A percentile compares a stretch with the other conserved stretches of the same genome.
These are phyloP conservation scores for Tiliqua scincoides DNA, from an alignment of 2,113 vertebrate genomes.

Conservation along the genomic window DNA sequence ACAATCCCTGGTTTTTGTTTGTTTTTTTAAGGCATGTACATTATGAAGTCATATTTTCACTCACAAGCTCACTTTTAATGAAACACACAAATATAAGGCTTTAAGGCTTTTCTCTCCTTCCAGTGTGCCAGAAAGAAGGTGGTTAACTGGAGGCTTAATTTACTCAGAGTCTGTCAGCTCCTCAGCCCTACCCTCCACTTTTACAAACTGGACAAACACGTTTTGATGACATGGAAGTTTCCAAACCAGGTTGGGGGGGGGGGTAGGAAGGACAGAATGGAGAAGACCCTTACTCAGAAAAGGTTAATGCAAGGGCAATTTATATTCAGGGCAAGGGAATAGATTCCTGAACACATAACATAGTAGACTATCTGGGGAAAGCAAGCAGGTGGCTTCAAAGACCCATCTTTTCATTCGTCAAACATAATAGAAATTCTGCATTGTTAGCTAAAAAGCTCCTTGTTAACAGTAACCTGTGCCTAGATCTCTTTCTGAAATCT, in stretches of 20 bases:
- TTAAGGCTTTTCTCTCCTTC: constrained; percentile 22
- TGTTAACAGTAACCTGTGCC: not conserved
- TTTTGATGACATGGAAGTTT: constrained; percentile 65
- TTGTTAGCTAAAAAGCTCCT: not conserved
- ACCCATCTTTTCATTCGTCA: not conserved
- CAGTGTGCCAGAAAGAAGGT: constrained; percentile 30
- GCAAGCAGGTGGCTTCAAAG: constrained; percentile 8
- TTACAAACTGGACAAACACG: constrained; percentile 70
- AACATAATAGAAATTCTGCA: not conserved
- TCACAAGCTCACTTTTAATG: not conserved
- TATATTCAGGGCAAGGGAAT: constrained; percentile 31
- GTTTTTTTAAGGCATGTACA: not conserved
- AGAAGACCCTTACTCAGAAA: not conserved
- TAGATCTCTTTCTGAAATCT: not conserved
- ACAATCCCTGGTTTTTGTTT: not conserved
- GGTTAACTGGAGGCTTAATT: constrained; percentile 49
- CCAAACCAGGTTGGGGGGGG: not conserved
- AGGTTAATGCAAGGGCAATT: constrained; percentile 63
- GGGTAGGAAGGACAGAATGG: not conserved
- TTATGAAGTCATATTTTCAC: not conserved
- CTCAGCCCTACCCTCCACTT: constrained; percentile 46
- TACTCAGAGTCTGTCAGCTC: constrained; percentile 56
- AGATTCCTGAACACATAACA: constrained; percentile 37
- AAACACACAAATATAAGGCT: constrained; percentile 37
- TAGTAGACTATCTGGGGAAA: not conserved